Evolutionary conservation across 2,888 invertebrate genomes (phyloP).

Genomic region (Trachelus tabidus): DNA sequence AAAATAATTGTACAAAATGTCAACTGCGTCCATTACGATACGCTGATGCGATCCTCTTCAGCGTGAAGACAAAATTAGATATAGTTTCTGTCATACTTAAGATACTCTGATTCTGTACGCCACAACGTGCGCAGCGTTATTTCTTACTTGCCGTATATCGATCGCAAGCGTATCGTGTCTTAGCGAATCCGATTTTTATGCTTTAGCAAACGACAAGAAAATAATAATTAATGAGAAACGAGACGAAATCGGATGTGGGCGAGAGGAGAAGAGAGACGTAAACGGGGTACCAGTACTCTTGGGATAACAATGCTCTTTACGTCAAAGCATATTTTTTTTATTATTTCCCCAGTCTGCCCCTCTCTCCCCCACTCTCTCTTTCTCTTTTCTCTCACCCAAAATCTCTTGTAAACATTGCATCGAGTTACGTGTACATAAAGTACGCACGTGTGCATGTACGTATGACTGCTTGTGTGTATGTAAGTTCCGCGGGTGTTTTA

Average conservation of each 20-base stretch:
- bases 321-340: neutral
- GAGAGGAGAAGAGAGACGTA: neutral
- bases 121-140: neutral
- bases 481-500: conserved; percentile 1
- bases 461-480: neutral
- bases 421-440: conserved; percentile 1
- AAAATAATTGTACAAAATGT: conserved; percentile 22
- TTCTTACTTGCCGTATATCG: neutral
- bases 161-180: neutral
- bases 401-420: conserved; percentile 2
- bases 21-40: conserved; percentile 36
- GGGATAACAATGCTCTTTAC: neutral
- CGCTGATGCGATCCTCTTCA: neutral
- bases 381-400: neutral
- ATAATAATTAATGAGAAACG: neutral
- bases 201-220: neutral
- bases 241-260: neutral
- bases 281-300: neutral
- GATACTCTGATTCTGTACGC: neutral
- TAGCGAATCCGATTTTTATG: neutral
- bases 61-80: neutral
- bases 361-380: neutral
- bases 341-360: neutral
- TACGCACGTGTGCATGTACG: neutral
- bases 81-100: neutral